Evolutionary conservation across 2,797 vertebrate species (phyloP).

Genomic region (Chaetodon trifasciatus): DNA sequence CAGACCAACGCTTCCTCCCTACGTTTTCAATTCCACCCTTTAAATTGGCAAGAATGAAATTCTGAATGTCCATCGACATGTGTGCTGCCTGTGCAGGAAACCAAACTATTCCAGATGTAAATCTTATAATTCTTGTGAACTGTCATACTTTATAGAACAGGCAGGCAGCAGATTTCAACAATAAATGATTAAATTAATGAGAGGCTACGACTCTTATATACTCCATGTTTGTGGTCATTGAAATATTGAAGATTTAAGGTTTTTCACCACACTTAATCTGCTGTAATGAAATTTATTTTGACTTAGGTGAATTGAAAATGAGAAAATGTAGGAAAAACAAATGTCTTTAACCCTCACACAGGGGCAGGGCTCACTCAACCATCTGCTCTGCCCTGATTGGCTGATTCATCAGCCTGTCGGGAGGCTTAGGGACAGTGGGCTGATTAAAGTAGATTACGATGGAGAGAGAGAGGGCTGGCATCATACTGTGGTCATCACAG

Average conservation of each 20-base stretch:
- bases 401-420: constrained; percentile 38
- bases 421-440: constrained; percentile 61
- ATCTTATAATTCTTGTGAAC: too few species aligned
- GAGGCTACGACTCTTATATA: not conserved
- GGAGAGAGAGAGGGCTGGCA: constrained; percentile 55
- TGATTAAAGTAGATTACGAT: constrained; percentile 77
- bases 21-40: not conserved
- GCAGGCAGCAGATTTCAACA: not conserved
- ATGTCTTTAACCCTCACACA: not conserved
- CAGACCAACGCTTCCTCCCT: not conserved
- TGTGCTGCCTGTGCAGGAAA: not conserved
- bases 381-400: constrained; percentile 54
- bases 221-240: not conserved
- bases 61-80: not conserved
- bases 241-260: not conserved
- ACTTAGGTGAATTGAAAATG: constrained; percentile 31
- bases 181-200: not conserved
- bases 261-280: constrained; percentile 7
- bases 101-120: not conserved
- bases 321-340: constrained; percentile 11
- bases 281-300: constrained; percentile 19
- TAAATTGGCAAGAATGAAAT: not conserved
- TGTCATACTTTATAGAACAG: too few species aligned
- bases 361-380: not conserved
- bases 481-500: constrained; percentile 50